These are phyloP conservation scores for Iguana delicatissima DNA, from an alignment of 2,797 vertebrate genomes.

Conservation along the genomic window DNA sequence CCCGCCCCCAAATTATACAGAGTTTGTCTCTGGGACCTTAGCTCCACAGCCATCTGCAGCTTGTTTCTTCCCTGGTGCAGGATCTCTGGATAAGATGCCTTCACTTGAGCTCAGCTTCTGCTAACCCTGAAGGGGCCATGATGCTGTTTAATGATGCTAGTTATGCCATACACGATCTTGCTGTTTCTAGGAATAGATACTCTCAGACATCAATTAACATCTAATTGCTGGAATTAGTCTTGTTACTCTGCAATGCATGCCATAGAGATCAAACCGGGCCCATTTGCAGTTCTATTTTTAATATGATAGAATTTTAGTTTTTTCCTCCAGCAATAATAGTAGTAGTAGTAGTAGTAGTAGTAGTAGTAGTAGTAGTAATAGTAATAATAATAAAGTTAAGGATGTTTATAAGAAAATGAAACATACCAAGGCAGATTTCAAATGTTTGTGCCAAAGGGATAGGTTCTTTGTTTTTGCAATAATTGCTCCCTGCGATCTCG, in stretches of 20 bases:
- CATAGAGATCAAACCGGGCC: slow-evolving; percentile 71
- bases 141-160: slow-evolving; percentile 69
- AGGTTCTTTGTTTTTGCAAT: slow-evolving; percentile 46
- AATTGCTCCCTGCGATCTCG: slow-evolving; percentile 25
- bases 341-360: slow-evolving; percentile 42
- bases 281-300: slow-evolving; percentile 72
- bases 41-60: slow-evolving; percentile 45
- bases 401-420: slow-evolving; percentile 49
- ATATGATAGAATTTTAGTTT: slow-evolving; percentile 65
- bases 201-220: slow-evolving; percentile 77
- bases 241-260: slow-evolving; percentile 66
- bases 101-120: not conserved
- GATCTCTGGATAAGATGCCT: slow-evolving; percentile 7
- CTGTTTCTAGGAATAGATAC: slow-evolving; percentile 74
- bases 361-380: not conserved
- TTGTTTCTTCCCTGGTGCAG: not conserved
- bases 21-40: slow-evolving; percentile 29
- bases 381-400: slow-evolving; percentile 51
- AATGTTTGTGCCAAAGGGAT: slow-evolving; percentile 46
- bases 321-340: slow-evolving; percentile 50
- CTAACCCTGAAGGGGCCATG: slow-evolving; percentile 55
- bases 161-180: slow-evolving; percentile 61
- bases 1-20: not conserved
- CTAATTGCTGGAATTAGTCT: slow-evolving; percentile 77
- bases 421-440: slow-evolving; percentile 41